Percentiles rank a stretch among this genome's conserved stretches.
These are phyloP conservation scores for Vombatus ursinus DNA, from an alignment of 2,113 vertebrate genomes.

Conservation along the genomic window DNA sequence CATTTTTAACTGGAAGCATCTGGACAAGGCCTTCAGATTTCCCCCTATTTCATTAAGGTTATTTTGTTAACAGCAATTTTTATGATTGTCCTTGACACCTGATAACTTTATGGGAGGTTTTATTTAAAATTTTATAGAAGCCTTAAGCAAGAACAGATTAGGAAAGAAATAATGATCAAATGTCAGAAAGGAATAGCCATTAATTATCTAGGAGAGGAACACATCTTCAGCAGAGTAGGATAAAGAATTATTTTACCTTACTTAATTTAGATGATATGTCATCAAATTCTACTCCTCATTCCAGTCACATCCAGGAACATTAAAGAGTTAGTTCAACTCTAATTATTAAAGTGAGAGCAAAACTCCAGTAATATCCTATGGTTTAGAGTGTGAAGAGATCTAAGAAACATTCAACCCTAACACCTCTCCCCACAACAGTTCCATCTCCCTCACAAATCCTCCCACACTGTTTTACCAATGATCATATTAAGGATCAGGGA, in stretches of 20 bases:
- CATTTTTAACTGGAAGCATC: conserved; percentile 58
- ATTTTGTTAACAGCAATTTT: conserved; percentile 38
- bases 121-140: conserved; percentile 49
- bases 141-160: conserved; percentile 37
- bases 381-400: neutral
- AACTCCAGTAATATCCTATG: neutral
- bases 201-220: neutral
- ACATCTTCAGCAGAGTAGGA: neutral
- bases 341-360: neutral
- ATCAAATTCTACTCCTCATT: neutral
- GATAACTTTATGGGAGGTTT: conserved; percentile 49
- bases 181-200: neutral
- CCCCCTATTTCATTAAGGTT: conserved; percentile 25
- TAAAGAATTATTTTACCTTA: neutral
- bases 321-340: neutral
- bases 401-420: neutral
- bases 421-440: neutral
- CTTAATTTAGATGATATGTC: neutral
- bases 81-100: conserved; percentile 42
- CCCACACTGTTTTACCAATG: neutral
- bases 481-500: neutral
- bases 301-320: neutral
- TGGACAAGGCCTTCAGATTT: conserved; percentile 47
- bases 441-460: neutral
- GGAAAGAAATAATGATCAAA: neutral